Percentiles rank a stretch among this genome's conserved stretches.
Conservation (phyloP, 2,113 vertebrate genomes). For the Takifugu flavidus region DNA sequence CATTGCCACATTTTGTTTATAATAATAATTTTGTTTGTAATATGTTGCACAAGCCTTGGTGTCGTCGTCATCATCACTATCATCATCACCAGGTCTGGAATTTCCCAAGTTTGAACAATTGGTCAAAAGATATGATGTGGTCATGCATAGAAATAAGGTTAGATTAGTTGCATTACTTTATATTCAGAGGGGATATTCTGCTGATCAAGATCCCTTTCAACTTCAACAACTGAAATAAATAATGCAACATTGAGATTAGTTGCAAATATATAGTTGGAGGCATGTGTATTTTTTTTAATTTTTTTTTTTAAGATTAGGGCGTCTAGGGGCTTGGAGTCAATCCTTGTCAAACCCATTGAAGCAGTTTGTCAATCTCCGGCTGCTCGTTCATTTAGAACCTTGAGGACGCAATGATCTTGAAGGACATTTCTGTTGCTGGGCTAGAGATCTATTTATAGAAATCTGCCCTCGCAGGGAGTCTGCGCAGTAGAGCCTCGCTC, state of each 20-base stretch:
- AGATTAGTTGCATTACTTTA: too few relatives aligned
- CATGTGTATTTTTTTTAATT: background rate
- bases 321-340: background rate
- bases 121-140: too few relatives aligned
- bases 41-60: too few relatives aligned
- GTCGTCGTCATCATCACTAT: too few relatives aligned
- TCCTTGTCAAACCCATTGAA: background rate
- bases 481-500: constrained; percentile 19
- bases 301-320: background rate
- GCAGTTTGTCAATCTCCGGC: constrained; percentile 2
- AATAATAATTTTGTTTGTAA: too few relatives aligned
- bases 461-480: constrained; percentile 53
- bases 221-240: background rate
- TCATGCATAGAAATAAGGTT: too few relatives aligned
- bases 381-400: background rate
- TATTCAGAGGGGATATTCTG: too few relatives aligned
- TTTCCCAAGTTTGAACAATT: too few relatives aligned
- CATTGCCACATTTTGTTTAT: too few relatives aligned
- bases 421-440: constrained; percentile 61
- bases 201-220: too few relatives aligned
- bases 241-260: background rate
- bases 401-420: constrained; percentile 3
- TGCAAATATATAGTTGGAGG: background rate
- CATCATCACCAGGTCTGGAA: too few relatives aligned
- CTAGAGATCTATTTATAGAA: constrained; percentile 56